Base-by-base conservation (phyloP, 2,888 invertebrate genomes). In the Cactoblastis cactorum region DNA sequence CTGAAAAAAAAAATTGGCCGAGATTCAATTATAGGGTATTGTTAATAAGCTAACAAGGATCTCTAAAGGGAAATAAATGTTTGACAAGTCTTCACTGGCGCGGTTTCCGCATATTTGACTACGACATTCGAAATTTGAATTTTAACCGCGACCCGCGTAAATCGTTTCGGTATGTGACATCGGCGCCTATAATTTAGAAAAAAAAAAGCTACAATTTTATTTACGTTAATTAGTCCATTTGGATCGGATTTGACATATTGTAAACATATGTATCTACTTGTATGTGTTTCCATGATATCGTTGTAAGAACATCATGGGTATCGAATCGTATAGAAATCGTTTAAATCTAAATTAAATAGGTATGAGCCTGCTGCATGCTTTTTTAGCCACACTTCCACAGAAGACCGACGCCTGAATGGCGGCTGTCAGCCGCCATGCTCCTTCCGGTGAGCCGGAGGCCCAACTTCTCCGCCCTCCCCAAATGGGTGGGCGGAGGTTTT, bases 61-160 rank as follows among this genome's bases (percentile, higher is more conserved):
- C 57, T 55, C 56, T 53, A 52, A 56, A 46, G 55, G 51, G 53
- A 57, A 50, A 55, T 51, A 46, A 55, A 52, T 56, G 55, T 58
- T 64, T 55, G 57, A 65, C 63, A 67, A 63, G 55, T 67, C 63
- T 50, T 49, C 67, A 56, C 55, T 46, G 57, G 52, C 47, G 45
- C 50, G 51, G 63, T 84, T 83, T 84, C 84, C 83, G 84, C 82
- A 81, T 83, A 75, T 69, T 79, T 80, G 66, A 65, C 71, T 67
- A 50, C 53, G 78, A 77, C 63, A 80, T 43, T 43, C 43, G 41
- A 41, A 41, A 28, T 43, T 28, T 9, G 43, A 28, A 43, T 74
- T 66, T 61, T 70, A 77, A 49, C 49, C 41, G 41, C 41, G 41
- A 39, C 33, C 49, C 22, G 41, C 34, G 33, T 41, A 34, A 41